These are phyloP conservation scores for Gadus chalcogrammus DNA, from an alignment of 2,113 vertebrate species.

Conservation along the genomic window DNA sequence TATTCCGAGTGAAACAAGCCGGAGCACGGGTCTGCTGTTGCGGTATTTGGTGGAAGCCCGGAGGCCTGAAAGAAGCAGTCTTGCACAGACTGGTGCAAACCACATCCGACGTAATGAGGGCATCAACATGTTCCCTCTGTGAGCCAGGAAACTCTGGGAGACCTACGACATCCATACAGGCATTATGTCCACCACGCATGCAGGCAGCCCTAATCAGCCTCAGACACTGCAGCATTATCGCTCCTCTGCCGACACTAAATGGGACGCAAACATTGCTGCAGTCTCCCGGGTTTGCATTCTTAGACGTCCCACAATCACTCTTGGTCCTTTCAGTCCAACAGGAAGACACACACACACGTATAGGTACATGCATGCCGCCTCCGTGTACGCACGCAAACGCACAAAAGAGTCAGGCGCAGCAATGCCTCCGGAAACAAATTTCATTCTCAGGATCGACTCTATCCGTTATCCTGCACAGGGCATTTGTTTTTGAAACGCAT, in stretches of 20 bases:
- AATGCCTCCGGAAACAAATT: background rate
- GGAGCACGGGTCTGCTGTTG: constrained; percentile 27
- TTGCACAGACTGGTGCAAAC: constrained; percentile 46
- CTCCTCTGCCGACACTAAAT: constrained; percentile 32
- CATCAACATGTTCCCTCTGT: constrained; percentile 49
- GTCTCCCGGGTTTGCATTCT: constrained; percentile 51
- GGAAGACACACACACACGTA: background rate
- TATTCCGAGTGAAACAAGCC: constrained; percentile 35
- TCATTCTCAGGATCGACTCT: background rate
- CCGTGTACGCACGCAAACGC: background rate
- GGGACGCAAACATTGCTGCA: constrained; percentile 54
- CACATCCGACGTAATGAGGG: constrained; percentile 64
- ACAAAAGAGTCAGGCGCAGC: background rate
- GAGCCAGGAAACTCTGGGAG: background rate
- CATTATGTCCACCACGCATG: background rate
- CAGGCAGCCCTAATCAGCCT: background rate
- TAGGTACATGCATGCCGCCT: constrained; percentile 15
- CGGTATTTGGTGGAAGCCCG: constrained; percentile 22
- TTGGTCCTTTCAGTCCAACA: constrained; percentile 11
- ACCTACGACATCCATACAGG: background rate
- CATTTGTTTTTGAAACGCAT: background rate
- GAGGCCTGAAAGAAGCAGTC: constrained; percentile 54
- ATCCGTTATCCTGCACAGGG: too few relatives aligned
- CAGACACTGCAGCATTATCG: constrained; percentile 32
- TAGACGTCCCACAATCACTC: constrained; percentile 22